A percentile compares a stretch with the other conserved stretches of the same genome.
These are phyloP conservation scores for Peromyscus eremicus DNA, from an alignment of 2,797 vertebrate genomes.

Conservation along the genomic window DNA sequence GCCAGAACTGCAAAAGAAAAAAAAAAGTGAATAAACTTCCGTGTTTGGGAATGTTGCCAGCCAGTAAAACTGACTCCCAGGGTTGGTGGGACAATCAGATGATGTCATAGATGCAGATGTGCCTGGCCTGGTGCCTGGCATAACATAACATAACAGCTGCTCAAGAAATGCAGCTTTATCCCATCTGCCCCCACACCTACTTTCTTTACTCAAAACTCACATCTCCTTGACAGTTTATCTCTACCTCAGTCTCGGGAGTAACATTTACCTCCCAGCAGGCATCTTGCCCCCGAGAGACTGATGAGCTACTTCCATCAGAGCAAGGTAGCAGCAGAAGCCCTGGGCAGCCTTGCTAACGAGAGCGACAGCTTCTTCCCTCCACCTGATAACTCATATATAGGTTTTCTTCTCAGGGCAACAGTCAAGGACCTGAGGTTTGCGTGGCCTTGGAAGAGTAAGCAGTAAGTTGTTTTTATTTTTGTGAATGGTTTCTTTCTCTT, in stretches of 20 bases:
- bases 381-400: neutral
- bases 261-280: neutral
- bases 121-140: neutral
- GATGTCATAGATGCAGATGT: neutral
- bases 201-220: neutral
- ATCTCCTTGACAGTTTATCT: neutral
- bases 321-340: neutral
- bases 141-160: neutral
- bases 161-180: neutral
- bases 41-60: neutral
- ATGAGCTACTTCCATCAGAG: neutral
- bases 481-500: neutral
- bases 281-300: neutral
- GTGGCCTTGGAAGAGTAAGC: neutral
- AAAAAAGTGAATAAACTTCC: conserved; percentile 28
- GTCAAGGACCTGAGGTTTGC: neutral
- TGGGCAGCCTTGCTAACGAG: neutral
- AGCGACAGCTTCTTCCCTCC: neutral
- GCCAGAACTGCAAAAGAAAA: neutral
- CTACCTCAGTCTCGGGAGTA: neutral
- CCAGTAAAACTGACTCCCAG: neutral
- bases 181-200: neutral
- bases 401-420: conserved; percentile 8
- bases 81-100: neutral
- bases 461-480: neutral